These are phyloP conservation scores for Galerucella pusilla DNA, from an alignment of 2,888 invertebrate genomes.

Conservation along the genomic window DNA sequence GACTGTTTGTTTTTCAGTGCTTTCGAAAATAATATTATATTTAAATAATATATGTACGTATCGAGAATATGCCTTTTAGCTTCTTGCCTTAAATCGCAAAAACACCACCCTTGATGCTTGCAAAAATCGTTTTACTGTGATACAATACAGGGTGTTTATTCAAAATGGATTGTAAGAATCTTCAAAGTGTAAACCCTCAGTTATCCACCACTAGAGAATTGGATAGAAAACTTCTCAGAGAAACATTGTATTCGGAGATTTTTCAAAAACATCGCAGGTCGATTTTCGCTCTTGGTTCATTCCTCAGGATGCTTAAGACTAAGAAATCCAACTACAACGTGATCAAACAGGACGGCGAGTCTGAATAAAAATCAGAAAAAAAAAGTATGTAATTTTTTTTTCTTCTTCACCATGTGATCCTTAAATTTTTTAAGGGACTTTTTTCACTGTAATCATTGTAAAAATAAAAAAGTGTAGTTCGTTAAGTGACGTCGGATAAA, in stretches of 20 bases:
- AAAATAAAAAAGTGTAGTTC: constrained; percentile 14
- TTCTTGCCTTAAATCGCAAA: constrained; percentile 43
- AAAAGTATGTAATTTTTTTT: constrained; percentile 10
- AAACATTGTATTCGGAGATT: constrained; percentile 81
- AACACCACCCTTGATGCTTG: constrained; percentile 39
- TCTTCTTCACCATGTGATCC: constrained; percentile 21
- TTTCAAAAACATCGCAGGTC: constrained; percentile 81
- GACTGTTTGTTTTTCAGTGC: constrained; percentile 21
- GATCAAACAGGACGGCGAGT: constrained; percentile 70
- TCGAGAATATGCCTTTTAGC: constrained; percentile 48
- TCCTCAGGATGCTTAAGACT: constrained; percentile 78
- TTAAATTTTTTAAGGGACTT: constrained; percentile 7
- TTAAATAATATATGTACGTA: constrained; percentile 40
- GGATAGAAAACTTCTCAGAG: constrained; percentile 75
- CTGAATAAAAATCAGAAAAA: constrained; percentile 51
- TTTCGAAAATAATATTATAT: not conserved
- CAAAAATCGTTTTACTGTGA: constrained; percentile 43
- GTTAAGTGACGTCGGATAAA: not conserved
- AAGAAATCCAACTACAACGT: constrained; percentile 82
- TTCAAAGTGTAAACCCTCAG: constrained; percentile 45
- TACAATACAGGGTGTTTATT: constrained; percentile 44
- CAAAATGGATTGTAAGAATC: constrained; percentile 54
- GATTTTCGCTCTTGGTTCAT: constrained; percentile 81
- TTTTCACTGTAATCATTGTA: constrained; percentile 24
- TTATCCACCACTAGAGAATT: constrained; percentile 57